A percentile compares a stretch with the other conserved stretches of the same genome.
phyloP scores from a whole-genome alignment of 1,140 invertebrate species.

The Eciton burchellii region DNA sequence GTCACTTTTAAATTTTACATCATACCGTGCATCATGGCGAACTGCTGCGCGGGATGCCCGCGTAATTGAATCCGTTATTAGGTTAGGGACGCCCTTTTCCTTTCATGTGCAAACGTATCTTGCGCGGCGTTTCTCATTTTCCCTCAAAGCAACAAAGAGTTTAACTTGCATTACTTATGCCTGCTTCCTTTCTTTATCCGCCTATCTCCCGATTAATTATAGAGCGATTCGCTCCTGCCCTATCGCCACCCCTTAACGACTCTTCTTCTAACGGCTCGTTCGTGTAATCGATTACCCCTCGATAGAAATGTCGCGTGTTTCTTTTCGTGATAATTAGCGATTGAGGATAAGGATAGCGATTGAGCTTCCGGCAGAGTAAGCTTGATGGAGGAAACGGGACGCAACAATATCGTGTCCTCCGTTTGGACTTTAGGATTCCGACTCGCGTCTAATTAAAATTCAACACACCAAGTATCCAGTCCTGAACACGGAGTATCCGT shows the following conservation, averaged over 20 bases:
- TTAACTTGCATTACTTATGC: conserved; percentile 16
- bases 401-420: background rate
- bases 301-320: background rate
- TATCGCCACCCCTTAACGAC: background rate
- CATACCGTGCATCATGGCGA: conserved; percentile 52
- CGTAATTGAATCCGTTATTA: conserved; percentile 68
- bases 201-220: background rate
- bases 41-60: conserved; percentile 32
- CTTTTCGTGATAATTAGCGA: conserved; percentile 2
- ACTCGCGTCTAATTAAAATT: background rate
- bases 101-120: conserved; percentile 31
- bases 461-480: background rate
- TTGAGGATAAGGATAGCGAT: conserved; percentile 10
- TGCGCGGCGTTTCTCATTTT: conserved; percentile 46
- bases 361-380: background rate
- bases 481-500: background rate
- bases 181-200: background rate
- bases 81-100: conserved; percentile 47
- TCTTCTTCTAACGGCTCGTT: conserved; percentile 8
- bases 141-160: conserved; percentile 40
- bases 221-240: background rate
- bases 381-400: background rate
- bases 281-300: background rate
- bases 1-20: conserved; percentile 66
- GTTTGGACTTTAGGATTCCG: background rate